phyloP scores from a whole-genome alignment of 2,888 invertebrate genomes.

The Cheilosia grossa region DNA sequence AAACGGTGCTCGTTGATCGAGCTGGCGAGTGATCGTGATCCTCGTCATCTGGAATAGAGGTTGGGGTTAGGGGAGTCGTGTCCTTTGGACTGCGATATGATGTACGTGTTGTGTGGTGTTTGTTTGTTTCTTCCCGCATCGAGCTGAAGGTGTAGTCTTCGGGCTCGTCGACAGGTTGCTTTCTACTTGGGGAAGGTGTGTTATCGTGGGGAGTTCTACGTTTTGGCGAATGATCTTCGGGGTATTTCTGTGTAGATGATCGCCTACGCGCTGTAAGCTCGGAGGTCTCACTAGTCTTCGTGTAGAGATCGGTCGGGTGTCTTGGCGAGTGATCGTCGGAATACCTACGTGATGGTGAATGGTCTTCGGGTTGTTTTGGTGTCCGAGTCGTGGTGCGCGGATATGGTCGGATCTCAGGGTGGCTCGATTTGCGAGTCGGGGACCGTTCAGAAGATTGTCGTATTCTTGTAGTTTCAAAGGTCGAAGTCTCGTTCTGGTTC shows the following conservation, averaged over 20 bases:
- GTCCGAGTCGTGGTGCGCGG: constrained; percentile 25
- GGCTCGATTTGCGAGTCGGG: constrained; percentile 50
- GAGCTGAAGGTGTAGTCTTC: constrained; percentile 66
- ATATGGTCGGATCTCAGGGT: constrained; percentile 45
- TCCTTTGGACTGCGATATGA: constrained; percentile 62
- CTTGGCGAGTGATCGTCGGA: constrained; percentile 60
- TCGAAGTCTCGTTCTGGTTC: constrained; percentile 52
- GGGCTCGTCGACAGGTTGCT: constrained; percentile 59
- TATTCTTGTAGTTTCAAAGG: constrained; percentile 8
- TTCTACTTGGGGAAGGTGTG: constrained; percentile 54
- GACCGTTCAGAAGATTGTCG: constrained; percentile 59
- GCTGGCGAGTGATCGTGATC: constrained; percentile 59
- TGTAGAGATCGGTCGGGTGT: constrained; percentile 49
- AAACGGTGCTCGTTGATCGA: constrained; percentile 58
- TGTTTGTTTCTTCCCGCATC: constrained; percentile 59
- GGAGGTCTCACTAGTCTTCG: constrained; percentile 46
- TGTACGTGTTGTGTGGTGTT: constrained; percentile 64
- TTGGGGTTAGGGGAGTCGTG: constrained; percentile 53
- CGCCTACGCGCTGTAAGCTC: constrained; percentile 52
- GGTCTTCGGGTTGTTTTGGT: constrained; percentile 46
- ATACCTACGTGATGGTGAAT: constrained; percentile 67
- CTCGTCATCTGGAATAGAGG: constrained; percentile 61
- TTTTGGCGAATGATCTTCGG: constrained; percentile 63
- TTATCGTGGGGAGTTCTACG: constrained; percentile 55
- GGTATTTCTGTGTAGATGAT: constrained; percentile 56